Evolutionary conservation across 37 sponge, comb jelly and placozoan genomes (phyloP), one percentile per base, ranked within the genome.

Genomic region (Agelas oroides): DNA sequence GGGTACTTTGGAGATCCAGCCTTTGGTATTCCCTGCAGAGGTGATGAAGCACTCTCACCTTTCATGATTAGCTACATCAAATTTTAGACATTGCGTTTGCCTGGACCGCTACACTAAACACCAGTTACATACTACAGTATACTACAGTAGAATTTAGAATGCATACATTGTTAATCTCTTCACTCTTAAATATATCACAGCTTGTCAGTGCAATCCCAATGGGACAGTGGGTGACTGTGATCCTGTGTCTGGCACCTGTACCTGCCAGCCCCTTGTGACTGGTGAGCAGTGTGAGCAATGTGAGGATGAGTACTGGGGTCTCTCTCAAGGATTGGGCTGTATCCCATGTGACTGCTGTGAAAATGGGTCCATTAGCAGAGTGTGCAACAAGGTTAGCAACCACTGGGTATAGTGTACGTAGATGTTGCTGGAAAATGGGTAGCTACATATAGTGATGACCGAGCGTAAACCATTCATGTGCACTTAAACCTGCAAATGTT

Each of bases 1-100:
- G 92, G 91, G 12, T 91, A 68, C 86, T 94, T 52, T 84, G 95
- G 95, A 12, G 80, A 94, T 53, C 81, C 88, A 56, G 17, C 27
- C 2, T 53, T 20, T 59, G 78, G 77, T 32, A 46, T 54, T 58
- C 61, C 82, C 34, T 94, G 94, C 73, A 18, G 41, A 84, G 59
- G 92, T 92, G 5, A 84, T 87, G 62, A n/a, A n/a, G n/a, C 5
- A 75, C 19, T 28, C 14, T n/a, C n/a, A n/a, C n/a, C n/a, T n/a
- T n/a, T n/a, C 14, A 65, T 21, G 14, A 15, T 15, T 21, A n/a
- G 21, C 25, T n/a, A n/a, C n/a, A n/a, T n/a, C n/a, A n/a, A n/a
- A n/a, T n/a, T n/a, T n/a, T n/a, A n/a, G n/a, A n/a, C n/a, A n/a
- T n/a, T n/a, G n/a, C n/a, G n/a, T n/a, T n/a, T n/a, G n/a, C n/a